A percentile compares a stretch with the other conserved stretches of the same genome.
Conservation (phyloP, 1,140 invertebrate genomes). For the Monomorium pharaonis region DNA sequence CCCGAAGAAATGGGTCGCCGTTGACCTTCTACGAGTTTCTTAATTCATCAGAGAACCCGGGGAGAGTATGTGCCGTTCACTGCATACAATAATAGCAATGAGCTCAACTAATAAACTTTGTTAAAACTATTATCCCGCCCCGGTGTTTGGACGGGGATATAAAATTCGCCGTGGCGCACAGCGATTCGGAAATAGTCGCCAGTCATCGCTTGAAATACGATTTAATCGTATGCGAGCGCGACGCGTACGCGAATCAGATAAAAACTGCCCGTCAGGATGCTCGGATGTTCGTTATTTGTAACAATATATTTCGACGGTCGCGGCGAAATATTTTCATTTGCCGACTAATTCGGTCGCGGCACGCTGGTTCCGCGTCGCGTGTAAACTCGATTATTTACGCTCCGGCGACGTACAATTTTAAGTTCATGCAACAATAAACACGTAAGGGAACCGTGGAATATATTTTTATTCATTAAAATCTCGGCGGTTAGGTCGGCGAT, state of each 20-base stretch:
- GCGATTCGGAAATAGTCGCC: constrained; percentile 33
- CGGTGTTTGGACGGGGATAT: constrained; percentile 14
- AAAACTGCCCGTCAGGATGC: constrained; percentile 18
- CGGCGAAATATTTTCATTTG: constrained; percentile 49
- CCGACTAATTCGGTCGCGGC: constrained; percentile 40
- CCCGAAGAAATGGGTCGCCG: not conserved
- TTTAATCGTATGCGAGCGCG: constrained; percentile 13
- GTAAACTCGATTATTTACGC: constrained; percentile 61
- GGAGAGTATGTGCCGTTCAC: not conserved
- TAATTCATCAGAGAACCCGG: not conserved
- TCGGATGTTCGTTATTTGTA: not conserved
- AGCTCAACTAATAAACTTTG: constrained; percentile 42
- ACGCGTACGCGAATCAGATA: constrained; percentile 23
- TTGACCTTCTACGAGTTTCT: not conserved
- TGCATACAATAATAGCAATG: constrained; percentile 34
- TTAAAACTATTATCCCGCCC: constrained; percentile 39
- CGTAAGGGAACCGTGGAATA: constrained; percentile 52
- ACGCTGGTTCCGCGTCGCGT: constrained; percentile 32
- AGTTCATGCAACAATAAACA: constrained; percentile 59
- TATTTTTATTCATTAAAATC: constrained; percentile 49
- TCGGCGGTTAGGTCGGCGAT: constrained; percentile 29
- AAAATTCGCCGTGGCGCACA: constrained; percentile 17
- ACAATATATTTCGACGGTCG: constrained; percentile 25
- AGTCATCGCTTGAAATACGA: constrained; percentile 44
- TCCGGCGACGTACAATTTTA: constrained; percentile 52